Evolutionary conservation across 2,113 vertebrate genomes (phyloP).

Genomic region (Tretioscincus oriximinensis): DNA sequence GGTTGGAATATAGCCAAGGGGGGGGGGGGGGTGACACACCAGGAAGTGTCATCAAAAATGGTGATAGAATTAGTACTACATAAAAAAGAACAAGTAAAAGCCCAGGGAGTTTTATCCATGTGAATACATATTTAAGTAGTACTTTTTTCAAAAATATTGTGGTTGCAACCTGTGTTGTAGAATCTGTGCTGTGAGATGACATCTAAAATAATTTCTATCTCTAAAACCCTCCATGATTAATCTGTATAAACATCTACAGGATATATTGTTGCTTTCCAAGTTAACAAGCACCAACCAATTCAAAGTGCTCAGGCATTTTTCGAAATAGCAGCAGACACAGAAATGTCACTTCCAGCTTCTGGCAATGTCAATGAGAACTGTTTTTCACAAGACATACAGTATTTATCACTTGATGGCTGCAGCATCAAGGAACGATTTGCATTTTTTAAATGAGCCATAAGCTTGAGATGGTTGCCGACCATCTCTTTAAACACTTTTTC

Average conservation of each 20-base stretch:
- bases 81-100: too few relatives aligned
- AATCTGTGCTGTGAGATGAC: background rate
- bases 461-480: background rate
- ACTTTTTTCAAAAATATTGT: background rate
- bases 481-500: background rate
- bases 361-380: background rate
- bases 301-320: background rate
- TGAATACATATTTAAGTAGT: background rate
- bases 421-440: background rate
- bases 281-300: background rate
- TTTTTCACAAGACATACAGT: background rate
- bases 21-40: too few relatives aligned
- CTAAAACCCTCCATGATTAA: background rate
- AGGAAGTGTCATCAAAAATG: too few relatives aligned
- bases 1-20: too few relatives aligned
- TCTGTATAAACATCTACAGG: background rate
- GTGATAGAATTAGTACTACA: too few relatives aligned
- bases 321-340: background rate
- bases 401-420: background rate
- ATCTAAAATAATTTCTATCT: background rate
- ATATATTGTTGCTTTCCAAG: background rate
- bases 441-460: background rate
- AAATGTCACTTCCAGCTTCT: background rate
- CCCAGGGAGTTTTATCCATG: too few relatives aligned
- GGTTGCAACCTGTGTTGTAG: background rate